A percentile compares a stretch with the other conserved stretches of the same genome.
phyloP scores from a whole-genome alignment of 2,113 vertebrate species.

The Sminthopsis crassicaudata region DNA sequence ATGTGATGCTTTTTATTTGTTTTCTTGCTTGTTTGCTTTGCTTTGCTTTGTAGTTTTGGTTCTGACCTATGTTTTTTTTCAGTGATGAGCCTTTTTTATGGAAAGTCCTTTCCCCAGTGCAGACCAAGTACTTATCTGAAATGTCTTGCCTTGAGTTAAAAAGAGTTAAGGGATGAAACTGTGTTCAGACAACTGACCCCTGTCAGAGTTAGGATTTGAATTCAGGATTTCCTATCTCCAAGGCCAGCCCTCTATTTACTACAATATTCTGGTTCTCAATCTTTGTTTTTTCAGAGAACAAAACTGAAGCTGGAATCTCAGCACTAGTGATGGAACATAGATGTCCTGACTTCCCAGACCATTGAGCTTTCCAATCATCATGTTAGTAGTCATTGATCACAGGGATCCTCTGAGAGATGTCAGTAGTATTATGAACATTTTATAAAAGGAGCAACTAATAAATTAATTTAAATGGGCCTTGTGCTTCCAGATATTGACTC shows the following conservation, averaged over 20 bases:
- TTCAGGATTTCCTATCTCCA: background rate
- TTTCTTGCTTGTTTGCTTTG: background rate
- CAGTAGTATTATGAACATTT: background rate
- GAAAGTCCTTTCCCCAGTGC: background rate
- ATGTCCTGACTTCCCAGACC: background rate
- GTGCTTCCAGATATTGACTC: background rate
- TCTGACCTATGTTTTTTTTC: background rate
- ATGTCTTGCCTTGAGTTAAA: background rate
- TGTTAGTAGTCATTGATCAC: background rate
- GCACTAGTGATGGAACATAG: background rate
- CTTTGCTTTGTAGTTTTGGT: background rate
- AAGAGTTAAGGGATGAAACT: background rate
- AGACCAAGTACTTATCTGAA: background rate
- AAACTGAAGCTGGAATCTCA: background rate
- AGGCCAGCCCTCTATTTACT: background rate
- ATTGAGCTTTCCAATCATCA: background rate
- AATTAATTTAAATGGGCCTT: background rate
- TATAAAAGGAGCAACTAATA: background rate
- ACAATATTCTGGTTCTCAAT: background rate
- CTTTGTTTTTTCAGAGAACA: background rate
- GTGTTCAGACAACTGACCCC: background rate
- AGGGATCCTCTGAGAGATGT: background rate
- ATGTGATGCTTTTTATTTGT: background rate
- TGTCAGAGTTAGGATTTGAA: background rate
- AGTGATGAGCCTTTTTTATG: background rate